Percentiles rank a stretch among this genome's conserved stretches.
These are phyloP conservation scores for Ephydatia muelleri DNA, from an alignment of 37 sponge, comb jelly and placozoan genomes.

Conservation along the genomic window DNA sequence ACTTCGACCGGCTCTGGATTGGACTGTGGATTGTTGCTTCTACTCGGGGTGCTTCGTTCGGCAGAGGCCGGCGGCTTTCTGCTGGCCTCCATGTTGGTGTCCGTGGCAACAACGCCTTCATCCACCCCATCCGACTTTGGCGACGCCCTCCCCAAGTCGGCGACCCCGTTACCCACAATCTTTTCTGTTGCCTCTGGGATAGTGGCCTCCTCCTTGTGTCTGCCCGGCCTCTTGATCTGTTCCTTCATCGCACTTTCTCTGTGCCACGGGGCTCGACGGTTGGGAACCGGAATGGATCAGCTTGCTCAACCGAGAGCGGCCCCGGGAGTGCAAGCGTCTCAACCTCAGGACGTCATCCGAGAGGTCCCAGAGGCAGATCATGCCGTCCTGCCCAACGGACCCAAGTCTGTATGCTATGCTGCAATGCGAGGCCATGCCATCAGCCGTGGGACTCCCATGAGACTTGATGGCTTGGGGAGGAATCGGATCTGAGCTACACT, in stretches of 20 bases:
- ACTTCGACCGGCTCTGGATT: neutral
- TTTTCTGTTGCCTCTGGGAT: neutral
- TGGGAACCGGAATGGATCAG: neutral
- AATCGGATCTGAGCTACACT: neutral
- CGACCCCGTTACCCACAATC: neutral
- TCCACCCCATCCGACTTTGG: neutral
- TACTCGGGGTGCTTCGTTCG: neutral
- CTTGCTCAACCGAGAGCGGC: conserved; percentile 19
- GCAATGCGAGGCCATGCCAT: neutral
- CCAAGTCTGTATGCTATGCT: conserved; percentile 78
- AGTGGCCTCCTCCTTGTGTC: neutral
- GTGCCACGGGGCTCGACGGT: neutral
- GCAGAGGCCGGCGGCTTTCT: neutral
- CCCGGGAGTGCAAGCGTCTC: conserved; percentile 30
- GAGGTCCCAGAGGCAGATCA: conserved; percentile 92
- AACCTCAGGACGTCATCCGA: conserved; percentile 69
- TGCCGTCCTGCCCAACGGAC: conserved; percentile 92
- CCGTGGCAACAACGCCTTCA: neutral
- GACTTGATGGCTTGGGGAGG: neutral
- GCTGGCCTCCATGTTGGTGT: neutral
- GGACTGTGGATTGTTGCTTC: neutral
- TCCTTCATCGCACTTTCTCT: neutral
- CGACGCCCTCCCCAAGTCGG: neutral
- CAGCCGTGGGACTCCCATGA: neutral
- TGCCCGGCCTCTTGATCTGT: neutral